These are phyloP conservation scores for Chinchilla lanigera DNA, from an alignment of 2,113 vertebrate genomes.

Conservation along the genomic window DNA sequence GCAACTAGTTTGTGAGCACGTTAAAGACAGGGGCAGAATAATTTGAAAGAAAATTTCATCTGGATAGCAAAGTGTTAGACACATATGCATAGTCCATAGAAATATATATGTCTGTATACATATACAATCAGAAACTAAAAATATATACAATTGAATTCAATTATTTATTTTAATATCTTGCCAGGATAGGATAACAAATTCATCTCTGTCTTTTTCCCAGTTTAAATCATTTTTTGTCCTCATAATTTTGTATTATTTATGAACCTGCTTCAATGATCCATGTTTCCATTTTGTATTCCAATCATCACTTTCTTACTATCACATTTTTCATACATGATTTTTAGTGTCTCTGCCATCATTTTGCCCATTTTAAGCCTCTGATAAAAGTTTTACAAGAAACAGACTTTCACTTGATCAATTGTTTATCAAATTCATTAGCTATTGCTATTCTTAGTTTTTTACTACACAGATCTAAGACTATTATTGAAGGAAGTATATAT, in stretches of 20 bases:
- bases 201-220: not conserved
- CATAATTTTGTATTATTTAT: slow-evolving; percentile 57
- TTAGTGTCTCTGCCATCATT: slow-evolving; percentile 38
- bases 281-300: slow-evolving; percentile 53
- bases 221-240: slow-evolving; percentile 59
- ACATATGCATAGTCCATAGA: not conserved
- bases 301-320: slow-evolving; percentile 52
- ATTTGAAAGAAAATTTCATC: not conserved
- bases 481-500: not conserved
- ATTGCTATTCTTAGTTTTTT: slow-evolving; percentile 36
- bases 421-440: not conserved
- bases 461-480: not conserved
- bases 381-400: too few relatives aligned
- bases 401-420: not conserved
- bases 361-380: not conserved
- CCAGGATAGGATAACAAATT: slow-evolving; percentile 25
- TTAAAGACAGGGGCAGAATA: not conserved
- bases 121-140: slow-evolving; percentile 40
- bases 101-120: not conserved
- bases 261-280: slow-evolving; percentile 49
- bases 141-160: slow-evolving; percentile 25
- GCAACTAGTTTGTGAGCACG: not conserved
- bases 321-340: slow-evolving; percentile 22
- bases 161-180: slow-evolving; percentile 23
- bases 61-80: not conserved